Conservation (phyloP, 2,797 vertebrate genomes). For the Sebastes vulpes region DNA sequence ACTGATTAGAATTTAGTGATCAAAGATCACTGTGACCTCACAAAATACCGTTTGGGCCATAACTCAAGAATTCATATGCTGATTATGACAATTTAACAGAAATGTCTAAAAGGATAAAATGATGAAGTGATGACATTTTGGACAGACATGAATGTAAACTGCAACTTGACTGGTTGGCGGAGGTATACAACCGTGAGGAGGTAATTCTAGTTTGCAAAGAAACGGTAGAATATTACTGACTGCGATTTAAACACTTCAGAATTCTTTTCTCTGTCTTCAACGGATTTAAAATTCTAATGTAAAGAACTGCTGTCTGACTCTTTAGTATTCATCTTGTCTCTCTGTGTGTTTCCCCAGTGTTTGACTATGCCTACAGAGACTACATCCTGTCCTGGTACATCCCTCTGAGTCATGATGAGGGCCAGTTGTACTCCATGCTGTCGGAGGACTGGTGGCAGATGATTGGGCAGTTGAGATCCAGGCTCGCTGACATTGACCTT, state of each 20-base stretch:
- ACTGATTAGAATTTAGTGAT: too few relatives aligned
- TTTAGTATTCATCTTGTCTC: background rate
- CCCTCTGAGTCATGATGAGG: slow-evolving; percentile 92
- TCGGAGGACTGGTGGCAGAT: slow-evolving; percentile 98
- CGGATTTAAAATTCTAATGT: background rate
- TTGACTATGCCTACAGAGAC: slow-evolving; percentile 96
- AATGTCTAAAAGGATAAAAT: too few relatives aligned
- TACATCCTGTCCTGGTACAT: slow-evolving; percentile 97
- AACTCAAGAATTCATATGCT: too few relatives aligned
- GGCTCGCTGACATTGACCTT: slow-evolving; percentile 91
- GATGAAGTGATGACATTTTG: too few relatives aligned
- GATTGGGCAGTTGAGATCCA: slow-evolving; percentile 89
- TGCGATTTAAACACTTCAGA: background rate
- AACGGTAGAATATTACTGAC: background rate
- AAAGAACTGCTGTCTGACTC: background rate
- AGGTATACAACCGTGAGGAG: too few relatives aligned
- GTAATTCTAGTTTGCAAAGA: background rate
- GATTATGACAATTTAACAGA: too few relatives aligned
- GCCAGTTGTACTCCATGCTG: slow-evolving; percentile 94
- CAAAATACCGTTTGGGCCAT: too few relatives aligned
- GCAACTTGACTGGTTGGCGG: too few relatives aligned
- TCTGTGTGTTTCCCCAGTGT: slow-evolving; percentile 84
- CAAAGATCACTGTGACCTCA: too few relatives aligned
- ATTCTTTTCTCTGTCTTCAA: background rate
- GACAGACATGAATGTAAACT: too few relatives aligned